A percentile compares a stretch with the other conserved stretches of the same genome.
Conservation (phyloP, 2,797 vertebrate genomes). For the Falco novaeseelandiae region DNA sequence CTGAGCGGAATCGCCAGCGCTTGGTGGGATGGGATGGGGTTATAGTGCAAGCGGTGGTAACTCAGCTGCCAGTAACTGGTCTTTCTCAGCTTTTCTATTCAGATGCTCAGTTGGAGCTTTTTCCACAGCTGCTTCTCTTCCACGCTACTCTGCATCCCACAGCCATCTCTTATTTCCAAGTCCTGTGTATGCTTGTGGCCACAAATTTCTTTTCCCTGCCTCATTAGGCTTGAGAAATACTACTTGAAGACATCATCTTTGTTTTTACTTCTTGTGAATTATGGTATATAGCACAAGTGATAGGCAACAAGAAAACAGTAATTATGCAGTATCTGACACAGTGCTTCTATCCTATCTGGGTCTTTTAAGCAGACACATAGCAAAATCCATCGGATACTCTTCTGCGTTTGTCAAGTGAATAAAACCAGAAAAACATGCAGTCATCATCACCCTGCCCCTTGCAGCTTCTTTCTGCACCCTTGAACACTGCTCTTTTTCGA, state of each 20-base stretch:
- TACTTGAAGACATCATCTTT: neutral
- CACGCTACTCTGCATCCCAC: neutral
- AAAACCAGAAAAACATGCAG: neutral
- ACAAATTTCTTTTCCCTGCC: neutral
- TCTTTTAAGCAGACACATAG: neutral
- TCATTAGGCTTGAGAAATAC: neutral
- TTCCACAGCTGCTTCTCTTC: neutral
- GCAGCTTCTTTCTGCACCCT: neutral
- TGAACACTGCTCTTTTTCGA: neutral
- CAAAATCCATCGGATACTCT: neutral
- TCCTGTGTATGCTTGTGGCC: neutral
- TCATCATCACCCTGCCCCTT: neutral
- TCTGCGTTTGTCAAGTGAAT: neutral
- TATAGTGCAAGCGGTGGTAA: no score
- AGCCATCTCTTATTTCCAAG: rapidly evolving
- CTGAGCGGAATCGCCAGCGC: neutral
- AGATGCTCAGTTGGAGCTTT: neutral
- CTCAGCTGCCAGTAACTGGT: neutral
- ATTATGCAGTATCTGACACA: neutral
- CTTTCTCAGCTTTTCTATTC: neutral
- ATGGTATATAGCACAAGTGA: neutral
- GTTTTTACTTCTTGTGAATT: neutral
- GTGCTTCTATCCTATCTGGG: neutral
- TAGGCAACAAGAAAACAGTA: neutral
- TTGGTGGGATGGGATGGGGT: rapidly evolving